These are phyloP conservation scores for Lamellibrachia satsuma DNA, from an alignment of 2,888 invertebrate genomes.

Conservation along the genomic window DNA sequence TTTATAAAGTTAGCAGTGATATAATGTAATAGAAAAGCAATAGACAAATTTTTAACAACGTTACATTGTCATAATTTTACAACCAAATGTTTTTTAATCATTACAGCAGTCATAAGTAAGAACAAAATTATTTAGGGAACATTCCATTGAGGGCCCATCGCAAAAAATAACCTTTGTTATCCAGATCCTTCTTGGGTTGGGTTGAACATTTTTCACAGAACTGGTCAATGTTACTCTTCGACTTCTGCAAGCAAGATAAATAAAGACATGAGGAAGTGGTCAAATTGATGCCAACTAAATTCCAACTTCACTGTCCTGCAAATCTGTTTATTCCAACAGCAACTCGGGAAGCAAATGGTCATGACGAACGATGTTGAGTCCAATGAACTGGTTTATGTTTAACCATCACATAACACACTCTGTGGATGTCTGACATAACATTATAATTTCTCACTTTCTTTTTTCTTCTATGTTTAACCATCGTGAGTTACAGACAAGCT, in stretches of 20 bases:
- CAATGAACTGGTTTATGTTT: not conserved
- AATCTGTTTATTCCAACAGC: no score
- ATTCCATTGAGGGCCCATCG: not conserved
- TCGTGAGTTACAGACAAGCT: no score
- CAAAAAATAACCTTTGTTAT: not conserved
- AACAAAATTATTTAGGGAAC: not conserved
- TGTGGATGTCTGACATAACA: not conserved
- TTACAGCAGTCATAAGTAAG: not conserved
- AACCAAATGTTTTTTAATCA: not conserved
- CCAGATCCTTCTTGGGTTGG: not conserved
- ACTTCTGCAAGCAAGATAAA: not conserved
- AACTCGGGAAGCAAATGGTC: not conserved
- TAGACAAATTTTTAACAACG: not conserved
- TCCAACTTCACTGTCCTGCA: not conserved
- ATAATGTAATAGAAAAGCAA: no score
- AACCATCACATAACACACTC: no score
- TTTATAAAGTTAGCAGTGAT: no score
- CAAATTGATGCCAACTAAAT: not conserved
- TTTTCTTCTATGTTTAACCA: not conserved
- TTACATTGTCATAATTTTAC: not conserved
- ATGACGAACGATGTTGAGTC: not conserved
- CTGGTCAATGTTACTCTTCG: constrained; percentile 1
- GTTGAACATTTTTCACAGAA: not conserved
- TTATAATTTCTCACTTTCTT: not conserved
- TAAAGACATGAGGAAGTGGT: not conserved